Evolutionary conservation across 2,113 vertebrate species (phyloP).

Genomic region (Chitala chitala): DNA sequence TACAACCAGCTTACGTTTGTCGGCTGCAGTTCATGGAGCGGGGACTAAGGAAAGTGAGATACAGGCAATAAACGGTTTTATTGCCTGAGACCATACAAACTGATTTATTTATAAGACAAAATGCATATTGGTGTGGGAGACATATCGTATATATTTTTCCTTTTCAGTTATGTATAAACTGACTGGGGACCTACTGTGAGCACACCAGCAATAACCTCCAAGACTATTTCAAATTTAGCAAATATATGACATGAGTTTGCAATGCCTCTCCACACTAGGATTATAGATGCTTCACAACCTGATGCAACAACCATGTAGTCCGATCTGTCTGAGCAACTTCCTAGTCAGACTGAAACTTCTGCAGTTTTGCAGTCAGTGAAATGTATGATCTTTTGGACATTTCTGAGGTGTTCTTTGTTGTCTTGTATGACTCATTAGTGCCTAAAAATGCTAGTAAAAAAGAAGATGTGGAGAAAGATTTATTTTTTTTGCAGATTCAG

Average conservation of each 20-base stretch:
- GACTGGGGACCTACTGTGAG: not conserved
- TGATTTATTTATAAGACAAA: not conserved
- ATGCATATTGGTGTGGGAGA: too few relatives aligned
- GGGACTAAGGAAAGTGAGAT: too few relatives aligned
- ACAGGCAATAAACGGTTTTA: not conserved
- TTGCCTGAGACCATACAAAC: not conserved
- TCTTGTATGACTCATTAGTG: not conserved
- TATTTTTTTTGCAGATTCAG: not conserved
- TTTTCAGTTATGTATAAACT: not conserved
- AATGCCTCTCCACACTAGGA: too few relatives aligned
- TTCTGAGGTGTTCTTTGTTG: not conserved
- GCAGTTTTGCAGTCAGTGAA: not conserved
- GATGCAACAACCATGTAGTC: too few relatives aligned
- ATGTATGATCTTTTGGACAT: constrained; percentile 3
- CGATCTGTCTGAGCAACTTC: not conserved
- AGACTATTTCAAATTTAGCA: not conserved
- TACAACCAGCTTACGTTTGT: not conserved
- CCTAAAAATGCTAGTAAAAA: not conserved
- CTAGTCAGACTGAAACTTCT: not conserved
- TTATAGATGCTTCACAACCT: not conserved
- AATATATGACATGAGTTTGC: too few relatives aligned
- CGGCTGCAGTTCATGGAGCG: too few relatives aligned
- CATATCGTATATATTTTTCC: not conserved
- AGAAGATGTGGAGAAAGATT: not conserved
- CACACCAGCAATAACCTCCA: not conserved